These are phyloP conservation scores for Clarias platycephalus DNA, from an alignment of 2,797 vertebrate species.

Conservation along the genomic window DNA sequence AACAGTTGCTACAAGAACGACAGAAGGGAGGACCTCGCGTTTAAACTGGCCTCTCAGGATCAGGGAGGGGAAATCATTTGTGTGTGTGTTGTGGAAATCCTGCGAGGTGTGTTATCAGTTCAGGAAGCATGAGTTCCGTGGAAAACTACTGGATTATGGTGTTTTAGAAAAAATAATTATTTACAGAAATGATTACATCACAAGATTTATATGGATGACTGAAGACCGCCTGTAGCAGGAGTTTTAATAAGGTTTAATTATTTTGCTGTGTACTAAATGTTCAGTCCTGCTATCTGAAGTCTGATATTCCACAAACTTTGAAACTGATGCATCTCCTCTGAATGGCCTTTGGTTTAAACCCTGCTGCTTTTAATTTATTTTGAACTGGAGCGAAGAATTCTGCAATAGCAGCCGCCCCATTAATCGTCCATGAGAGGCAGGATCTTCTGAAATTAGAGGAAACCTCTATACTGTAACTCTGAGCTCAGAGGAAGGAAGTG, in stretches of 20 bases:
- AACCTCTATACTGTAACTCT: slow-evolving; percentile 47
- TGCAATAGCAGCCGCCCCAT: neutral
- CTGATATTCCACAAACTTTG: slow-evolving; percentile 9
- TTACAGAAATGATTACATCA: neutral
- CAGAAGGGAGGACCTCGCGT: slow-evolving; percentile 27
- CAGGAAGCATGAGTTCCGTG: slow-evolving; percentile 2
- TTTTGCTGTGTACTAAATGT: neutral
- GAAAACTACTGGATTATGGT: neutral
- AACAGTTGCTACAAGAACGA: slow-evolving; percentile 39
- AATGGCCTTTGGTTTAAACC: slow-evolving; percentile 12
- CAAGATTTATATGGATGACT: neutral
- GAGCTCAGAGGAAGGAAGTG: slow-evolving; percentile 36
- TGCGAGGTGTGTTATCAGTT: neutral
- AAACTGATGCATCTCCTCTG: neutral
- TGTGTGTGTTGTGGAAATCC: slow-evolving; percentile 41
- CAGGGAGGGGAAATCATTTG: slow-evolving; percentile 32
- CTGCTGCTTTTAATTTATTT: neutral
- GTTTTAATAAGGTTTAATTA: neutral
- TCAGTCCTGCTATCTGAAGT: slow-evolving; percentile 4
- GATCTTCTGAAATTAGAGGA: slow-evolving; percentile 64
- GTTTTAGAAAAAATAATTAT: neutral
- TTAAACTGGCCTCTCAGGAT: slow-evolving; percentile 11
- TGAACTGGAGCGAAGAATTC: slow-evolving; percentile 11
- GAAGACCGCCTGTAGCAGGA: neutral
- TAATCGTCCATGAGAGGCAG: slow-evolving; percentile 34